These are phyloP conservation scores for Pseudochaenichthys georgianus DNA, from an alignment of 2,797 vertebrate species.

Conservation along the genomic window DNA sequence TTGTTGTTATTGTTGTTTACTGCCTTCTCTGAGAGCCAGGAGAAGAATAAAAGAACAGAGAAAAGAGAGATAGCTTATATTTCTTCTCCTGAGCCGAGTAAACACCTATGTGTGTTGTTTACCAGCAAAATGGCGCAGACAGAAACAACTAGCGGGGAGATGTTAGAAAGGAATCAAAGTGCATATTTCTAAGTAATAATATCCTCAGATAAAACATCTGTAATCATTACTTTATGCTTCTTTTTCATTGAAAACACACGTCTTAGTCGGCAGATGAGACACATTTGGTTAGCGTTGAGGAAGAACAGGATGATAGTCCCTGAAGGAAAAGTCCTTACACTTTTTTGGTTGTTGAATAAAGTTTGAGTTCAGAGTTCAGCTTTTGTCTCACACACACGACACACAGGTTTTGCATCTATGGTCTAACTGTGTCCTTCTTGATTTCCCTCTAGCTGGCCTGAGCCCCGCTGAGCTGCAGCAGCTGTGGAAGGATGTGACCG, in stretches of 20 bases:
- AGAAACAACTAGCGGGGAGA: slow-evolving; percentile 51
- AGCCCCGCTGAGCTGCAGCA: slow-evolving; percentile 99
- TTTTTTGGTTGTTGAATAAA: slow-evolving; percentile 18
- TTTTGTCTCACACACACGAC: slow-evolving; percentile 1
- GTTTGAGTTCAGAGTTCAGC: slow-evolving; percentile 14
- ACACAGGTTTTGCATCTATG: neutral
- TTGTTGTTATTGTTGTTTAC: slow-evolving; percentile 81
- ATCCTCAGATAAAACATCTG: slow-evolving; percentile 17
- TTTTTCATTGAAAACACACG: slow-evolving; percentile 14
- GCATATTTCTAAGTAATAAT: slow-evolving; percentile 20
- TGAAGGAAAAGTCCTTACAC: slow-evolving; percentile 15
- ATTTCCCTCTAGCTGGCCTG: slow-evolving; percentile 87
- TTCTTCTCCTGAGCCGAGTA: slow-evolving; percentile 66
- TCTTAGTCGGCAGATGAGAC: slow-evolving; percentile 1
- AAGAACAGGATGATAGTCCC: neutral
- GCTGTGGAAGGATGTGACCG: slow-evolving; percentile 98
- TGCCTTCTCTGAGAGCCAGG: slow-evolving; percentile 62
- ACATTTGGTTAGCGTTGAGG: slow-evolving; percentile 13
- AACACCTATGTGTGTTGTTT: slow-evolving; percentile 81
- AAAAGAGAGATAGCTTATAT: slow-evolving; percentile 59
- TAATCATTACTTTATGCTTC: slow-evolving; percentile 19
- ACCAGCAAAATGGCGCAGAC: slow-evolving; percentile 72
- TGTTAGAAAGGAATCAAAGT: slow-evolving; percentile 41
- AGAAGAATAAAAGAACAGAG: slow-evolving; percentile 52
- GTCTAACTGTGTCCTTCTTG: neutral